Evolutionary conservation across 2,113 vertebrate species (phyloP), one percentile per base, ranked within the genome.

Genomic region (Seriola dumerili): DNA sequence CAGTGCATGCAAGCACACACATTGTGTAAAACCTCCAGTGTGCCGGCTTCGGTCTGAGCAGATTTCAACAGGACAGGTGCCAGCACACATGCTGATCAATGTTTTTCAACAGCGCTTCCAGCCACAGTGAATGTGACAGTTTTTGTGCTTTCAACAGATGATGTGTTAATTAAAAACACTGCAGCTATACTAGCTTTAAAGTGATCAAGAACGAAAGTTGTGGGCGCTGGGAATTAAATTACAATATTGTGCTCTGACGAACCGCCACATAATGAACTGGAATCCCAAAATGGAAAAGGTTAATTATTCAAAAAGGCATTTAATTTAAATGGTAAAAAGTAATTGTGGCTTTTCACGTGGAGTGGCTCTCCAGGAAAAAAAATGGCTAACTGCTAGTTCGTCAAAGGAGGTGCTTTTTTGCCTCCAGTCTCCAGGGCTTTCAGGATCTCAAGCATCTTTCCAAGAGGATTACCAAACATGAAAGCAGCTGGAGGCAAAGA

Each of bases 31-130:
- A 52, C 25, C 55, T 64, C 36, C 70, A 48, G 77, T 12, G 46
- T 64, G 40, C 67, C 77, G 63, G 40, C 81, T 79, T 75, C 4
- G 55, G 11, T 54, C 23, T n/a, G 74, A 79, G 78, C 85, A 79
- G 75, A 78, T 86, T 85, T 25, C 4, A 72, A n/a, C 64, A 76
- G 72, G 71, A 80, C 78, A 46, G 71, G 72, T 79, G 83, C 89
- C 88, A 91, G 83, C 80, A 70, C 78, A 66, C 77, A 80, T 71
- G 83, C 86, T 77, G 86, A 77, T 80, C 75, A 55, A 71, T 76
- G 55, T 81, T 79, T 89, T 75, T 73, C 76, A 46, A 17, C 21
- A 21, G 23, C 58, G 61, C 83, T 67, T 89, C 85, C 72, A 78
- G 76, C 40, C 72, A 32, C 61, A 66, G 69, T 66, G 65, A 85